A percentile compares a stretch with the other conserved stretches of the same genome.
Evolutionary conservation across 2,113 vertebrate genomes (phyloP).

Genomic region (Notiomystis cincta): DNA sequence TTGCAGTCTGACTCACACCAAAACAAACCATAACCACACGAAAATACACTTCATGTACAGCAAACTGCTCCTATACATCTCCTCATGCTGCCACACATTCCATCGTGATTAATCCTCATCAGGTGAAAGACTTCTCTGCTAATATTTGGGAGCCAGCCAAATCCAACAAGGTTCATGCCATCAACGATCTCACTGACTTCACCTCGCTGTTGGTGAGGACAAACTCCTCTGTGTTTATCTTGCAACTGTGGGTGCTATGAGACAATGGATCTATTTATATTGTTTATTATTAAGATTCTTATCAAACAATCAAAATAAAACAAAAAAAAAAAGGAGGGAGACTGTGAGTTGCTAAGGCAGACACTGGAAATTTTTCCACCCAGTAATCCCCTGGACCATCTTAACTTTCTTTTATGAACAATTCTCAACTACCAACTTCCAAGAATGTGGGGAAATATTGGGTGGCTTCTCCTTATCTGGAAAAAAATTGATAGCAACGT

Average conservation of each 20-base stretch:
- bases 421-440: not conserved
- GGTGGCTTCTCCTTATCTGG: not conserved
- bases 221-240: not conserved
- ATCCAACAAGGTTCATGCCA: not conserved
- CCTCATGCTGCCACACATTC: not conserved
- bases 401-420: not conserved
- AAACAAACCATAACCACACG: not conserved
- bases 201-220: not conserved
- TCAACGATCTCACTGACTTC: conserved; percentile 12
- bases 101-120: not conserved
- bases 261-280: conserved; percentile 15
- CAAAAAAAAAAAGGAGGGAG: not conserved
- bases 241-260: not conserved
- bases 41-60: not conserved
- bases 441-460: not conserved
- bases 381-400: not conserved
- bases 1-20: not conserved
- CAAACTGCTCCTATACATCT: not conserved
- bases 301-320: not conserved
- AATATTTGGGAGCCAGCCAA: not conserved
- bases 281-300: not conserved
- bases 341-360: not conserved
- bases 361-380: not conserved
- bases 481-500: not conserved
- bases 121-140: not conserved